phyloP scores from a whole-genome alignment of 2,113 vertebrate genomes.

The Vombatus ursinus region DNA sequence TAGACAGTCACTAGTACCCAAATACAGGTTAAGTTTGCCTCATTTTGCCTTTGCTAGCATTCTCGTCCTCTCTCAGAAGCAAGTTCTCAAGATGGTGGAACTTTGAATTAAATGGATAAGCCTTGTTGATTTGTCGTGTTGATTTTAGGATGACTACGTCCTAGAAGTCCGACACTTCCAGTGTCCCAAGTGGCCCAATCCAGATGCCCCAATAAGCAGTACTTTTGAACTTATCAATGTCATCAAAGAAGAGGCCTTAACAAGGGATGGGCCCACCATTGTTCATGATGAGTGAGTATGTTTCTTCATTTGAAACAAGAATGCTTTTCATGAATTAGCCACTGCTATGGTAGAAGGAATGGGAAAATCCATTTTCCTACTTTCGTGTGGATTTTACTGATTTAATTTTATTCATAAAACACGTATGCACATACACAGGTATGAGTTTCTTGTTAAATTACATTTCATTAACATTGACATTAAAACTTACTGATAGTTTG shows the following conservation, averaged over 20 bases:
- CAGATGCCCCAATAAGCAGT: constrained; percentile 96
- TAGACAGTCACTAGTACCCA: background rate
- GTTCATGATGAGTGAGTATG: constrained; percentile 97
- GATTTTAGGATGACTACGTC: constrained; percentile 96
- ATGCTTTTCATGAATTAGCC: background rate
- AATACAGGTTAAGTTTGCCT: background rate
- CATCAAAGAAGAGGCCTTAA: constrained; percentile 99
- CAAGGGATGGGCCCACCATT: constrained; percentile 97
- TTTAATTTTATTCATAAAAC: background rate
- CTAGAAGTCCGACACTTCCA: constrained; percentile 98
- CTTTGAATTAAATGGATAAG: background rate
- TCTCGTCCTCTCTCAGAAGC: background rate
- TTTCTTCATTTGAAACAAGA: constrained; percentile 35
- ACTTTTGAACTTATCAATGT: constrained; percentile 99
- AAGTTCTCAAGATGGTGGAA: background rate
- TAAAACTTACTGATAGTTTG: background rate
- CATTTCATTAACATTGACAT: background rate
- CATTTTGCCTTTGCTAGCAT: background rate
- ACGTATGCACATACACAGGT: background rate
- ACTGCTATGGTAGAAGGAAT: background rate
- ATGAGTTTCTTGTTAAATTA: background rate
- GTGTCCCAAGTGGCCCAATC: constrained; percentile 99
- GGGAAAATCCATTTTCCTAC: background rate
- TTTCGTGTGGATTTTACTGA: background rate
- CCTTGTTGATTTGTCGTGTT: constrained; percentile 33